These are phyloP conservation scores for Platycheirus albimanus DNA, from an alignment of 2,888 invertebrate species.

Conservation along the genomic window DNA sequence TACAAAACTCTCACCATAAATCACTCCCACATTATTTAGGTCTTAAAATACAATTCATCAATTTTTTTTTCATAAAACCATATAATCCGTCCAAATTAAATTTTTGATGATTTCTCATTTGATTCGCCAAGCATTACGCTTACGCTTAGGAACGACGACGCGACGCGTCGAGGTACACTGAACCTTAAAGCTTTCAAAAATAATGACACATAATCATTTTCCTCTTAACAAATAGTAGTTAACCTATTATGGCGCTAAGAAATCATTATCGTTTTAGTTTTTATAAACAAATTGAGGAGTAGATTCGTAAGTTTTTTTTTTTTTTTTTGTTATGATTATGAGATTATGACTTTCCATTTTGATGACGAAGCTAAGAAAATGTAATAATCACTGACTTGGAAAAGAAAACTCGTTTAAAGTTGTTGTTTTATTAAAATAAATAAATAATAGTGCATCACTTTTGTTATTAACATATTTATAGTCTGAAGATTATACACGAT, in stretches of 20 bases:
- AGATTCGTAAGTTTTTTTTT: neutral
- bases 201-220: constrained; percentile 41
- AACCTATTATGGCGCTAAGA: constrained; percentile 24
- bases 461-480: neutral
- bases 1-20: constrained; percentile 8
- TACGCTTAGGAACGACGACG: no score
- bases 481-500: neutral
- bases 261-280: neutral
- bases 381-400: constrained; percentile 12
- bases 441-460: neutral
- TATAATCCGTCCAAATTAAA: neutral
- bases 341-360: constrained; percentile 27
- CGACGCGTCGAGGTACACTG: constrained; percentile 6
- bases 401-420: constrained; percentile 1
- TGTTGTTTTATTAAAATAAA: neutral
- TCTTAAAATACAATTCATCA: constrained; percentile 1
- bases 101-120: constrained; percentile 15
- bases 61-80: neutral
- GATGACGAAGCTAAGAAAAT: neutral
- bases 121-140: constrained; percentile 29
- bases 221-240: constrained; percentile 20
- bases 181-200: constrained; percentile 39
- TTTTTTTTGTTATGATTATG: neutral
- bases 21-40: constrained; percentile 2
- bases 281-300: neutral